A percentile compares a stretch with the other conserved stretches of the same genome.
These are phyloP conservation scores for Arctocebus calabarensis DNA, from an alignment of 2,797 vertebrate species.

Conservation along the genomic window DNA sequence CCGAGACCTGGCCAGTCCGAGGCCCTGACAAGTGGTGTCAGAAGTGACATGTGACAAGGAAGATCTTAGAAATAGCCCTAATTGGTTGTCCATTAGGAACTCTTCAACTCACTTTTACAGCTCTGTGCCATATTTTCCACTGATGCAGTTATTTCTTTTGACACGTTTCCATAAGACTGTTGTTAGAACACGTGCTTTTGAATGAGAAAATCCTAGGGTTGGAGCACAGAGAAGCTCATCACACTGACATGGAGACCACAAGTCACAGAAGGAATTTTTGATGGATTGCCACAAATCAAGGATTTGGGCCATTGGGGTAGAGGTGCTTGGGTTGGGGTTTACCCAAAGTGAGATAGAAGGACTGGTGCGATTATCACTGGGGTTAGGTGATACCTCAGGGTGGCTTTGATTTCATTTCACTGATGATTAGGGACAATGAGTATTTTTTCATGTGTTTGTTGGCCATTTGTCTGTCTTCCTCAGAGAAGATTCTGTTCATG, in stretches of 20 bases:
- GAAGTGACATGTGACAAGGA: no score
- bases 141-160: not conserved
- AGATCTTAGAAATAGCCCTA: not conserved
- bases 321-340: not conserved
- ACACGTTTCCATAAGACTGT: accelerated
- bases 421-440: no score
- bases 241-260: not conserved
- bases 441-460: no score
- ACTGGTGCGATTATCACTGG: not conserved
- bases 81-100: not conserved
- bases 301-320: not conserved
- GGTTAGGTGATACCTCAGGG: no score
- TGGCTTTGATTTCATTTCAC: no score
- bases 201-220: not conserved
- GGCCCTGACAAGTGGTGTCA: no score
- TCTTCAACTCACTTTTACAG: not conserved
- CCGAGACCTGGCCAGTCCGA: no score
- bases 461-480: no score
- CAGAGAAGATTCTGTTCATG: no score
- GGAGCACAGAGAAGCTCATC: not conserved
- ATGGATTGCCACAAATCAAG: not conserved
- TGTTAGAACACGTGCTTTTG: not conserved
- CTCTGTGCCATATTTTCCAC: not conserved
- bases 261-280: not conserved
- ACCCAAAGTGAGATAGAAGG: not conserved